A percentile compares a stretch with the other conserved stretches of the same genome.
Evolutionary conservation across 37 sponge, comb jelly and placozoan genomes (phyloP).

Genomic region (Hexactinellida sp.): DNA sequence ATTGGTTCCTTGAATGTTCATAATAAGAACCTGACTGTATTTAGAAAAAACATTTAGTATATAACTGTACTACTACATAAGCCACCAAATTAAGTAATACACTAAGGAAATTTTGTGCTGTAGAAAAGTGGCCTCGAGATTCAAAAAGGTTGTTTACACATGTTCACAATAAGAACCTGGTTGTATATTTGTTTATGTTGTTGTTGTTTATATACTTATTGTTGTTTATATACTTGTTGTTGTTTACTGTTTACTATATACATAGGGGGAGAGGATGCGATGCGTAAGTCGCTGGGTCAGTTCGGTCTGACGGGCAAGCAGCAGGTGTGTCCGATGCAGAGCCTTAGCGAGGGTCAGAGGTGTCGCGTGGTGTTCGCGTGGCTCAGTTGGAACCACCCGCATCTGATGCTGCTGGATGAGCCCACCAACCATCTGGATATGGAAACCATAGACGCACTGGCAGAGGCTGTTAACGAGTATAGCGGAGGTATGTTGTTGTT

Average conservation of each 20-base stretch:
- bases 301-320: slow-evolving; percentile 83
- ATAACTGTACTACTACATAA: no score
- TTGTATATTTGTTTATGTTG: no score
- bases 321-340: slow-evolving; percentile 79
- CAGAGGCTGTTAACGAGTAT: slow-evolving; percentile 66
- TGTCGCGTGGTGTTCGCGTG: slow-evolving; percentile 87
- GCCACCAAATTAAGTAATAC: no score
- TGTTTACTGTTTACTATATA: background rate
- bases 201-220: no score
- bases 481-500: slow-evolving; percentile 43
- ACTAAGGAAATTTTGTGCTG: no score
- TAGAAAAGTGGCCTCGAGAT: no score
- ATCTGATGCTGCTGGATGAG: slow-evolving; percentile 79
- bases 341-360: slow-evolving; percentile 82
- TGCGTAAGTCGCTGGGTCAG: slow-evolving; percentile 71
- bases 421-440: slow-evolving; percentile 94
- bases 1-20: no score
- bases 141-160: no score
- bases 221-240: no score
- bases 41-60: background rate
- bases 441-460: slow-evolving; percentile 90
- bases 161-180: no score
- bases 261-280: slow-evolving; percentile 44
- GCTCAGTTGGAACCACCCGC: slow-evolving; percentile 73
- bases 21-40: no score